A percentile compares a stretch with the other conserved stretches of the same genome.
Evolutionary conservation across 2,797 vertebrate genomes (phyloP).

Genomic region (Tokudaia tokunoshimensis): DNA sequence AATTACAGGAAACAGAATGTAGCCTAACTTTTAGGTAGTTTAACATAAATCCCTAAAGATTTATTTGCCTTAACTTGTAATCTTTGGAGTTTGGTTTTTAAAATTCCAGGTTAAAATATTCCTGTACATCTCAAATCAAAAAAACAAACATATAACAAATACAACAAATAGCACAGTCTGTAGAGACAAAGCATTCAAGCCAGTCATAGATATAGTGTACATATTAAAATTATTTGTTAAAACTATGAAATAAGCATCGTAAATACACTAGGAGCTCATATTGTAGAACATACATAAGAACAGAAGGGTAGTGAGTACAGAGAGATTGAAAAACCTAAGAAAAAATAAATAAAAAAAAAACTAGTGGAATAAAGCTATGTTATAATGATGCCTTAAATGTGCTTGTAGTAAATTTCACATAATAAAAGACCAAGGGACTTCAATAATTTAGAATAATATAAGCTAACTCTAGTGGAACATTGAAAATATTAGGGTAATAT

Average conservation of each 20-base stretch:
- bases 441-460: not conserved
- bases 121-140: not conserved
- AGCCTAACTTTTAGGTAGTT: not conserved
- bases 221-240: not conserved
- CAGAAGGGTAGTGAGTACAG: not conserved
- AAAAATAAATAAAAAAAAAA: not conserved
- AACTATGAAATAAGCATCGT: not conserved
- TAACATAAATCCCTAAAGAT: not conserved
- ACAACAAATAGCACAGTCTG: not conserved
- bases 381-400: not conserved
- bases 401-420: not conserved
- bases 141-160: not conserved
- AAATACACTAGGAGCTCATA: not conserved
- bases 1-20: not conserved
- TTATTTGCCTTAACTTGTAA: not conserved
- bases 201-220: not conserved
- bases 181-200: not conserved
- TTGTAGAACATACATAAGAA: not conserved
- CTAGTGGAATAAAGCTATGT: not conserved
- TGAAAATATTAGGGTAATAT: not conserved
- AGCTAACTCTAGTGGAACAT: not conserved
- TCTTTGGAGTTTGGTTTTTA: not conserved
- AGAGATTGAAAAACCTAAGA: not conserved
- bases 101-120: not conserved
- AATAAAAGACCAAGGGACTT: not conserved